These are phyloP conservation scores for Elanus axillaris DNA, from an alignment of 2,113 vertebrate species.

Conservation along the genomic window DNA sequence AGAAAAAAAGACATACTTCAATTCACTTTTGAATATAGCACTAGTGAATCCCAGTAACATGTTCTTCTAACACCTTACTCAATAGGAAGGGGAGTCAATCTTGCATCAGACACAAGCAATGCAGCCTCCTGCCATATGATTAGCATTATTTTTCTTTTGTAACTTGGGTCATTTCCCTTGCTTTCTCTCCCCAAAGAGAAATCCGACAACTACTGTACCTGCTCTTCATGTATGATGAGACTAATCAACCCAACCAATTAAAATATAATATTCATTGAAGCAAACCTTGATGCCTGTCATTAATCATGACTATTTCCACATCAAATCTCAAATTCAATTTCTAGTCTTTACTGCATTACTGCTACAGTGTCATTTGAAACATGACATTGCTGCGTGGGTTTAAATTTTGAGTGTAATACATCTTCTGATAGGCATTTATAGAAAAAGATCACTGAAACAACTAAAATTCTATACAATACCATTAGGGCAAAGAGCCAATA, in stretches of 20 bases:
- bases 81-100: neutral
- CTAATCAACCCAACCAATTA: neutral
- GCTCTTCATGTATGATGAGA: neutral
- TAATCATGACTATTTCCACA: neutral
- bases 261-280: neutral
- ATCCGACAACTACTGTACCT: neutral
- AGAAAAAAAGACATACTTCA: neutral
- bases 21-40: neutral
- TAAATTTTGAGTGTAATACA: neutral
- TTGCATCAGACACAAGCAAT: fast-evolving
- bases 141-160: neutral
- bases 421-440: neutral
- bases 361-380: neutral
- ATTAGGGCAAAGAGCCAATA: neutral
- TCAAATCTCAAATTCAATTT: neutral
- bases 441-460: neutral
- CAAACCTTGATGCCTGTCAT: neutral
- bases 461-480: neutral
- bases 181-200: neutral
- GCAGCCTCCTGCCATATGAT: neutral
- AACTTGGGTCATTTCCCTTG: neutral
- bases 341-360: neutral
- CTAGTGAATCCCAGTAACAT: neutral
- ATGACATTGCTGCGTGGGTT: neutral
- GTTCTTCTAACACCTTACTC: neutral